Base-by-base conservation (phyloP, 1,140 invertebrate species). In the Oncopodura yosiiana region DNA sequence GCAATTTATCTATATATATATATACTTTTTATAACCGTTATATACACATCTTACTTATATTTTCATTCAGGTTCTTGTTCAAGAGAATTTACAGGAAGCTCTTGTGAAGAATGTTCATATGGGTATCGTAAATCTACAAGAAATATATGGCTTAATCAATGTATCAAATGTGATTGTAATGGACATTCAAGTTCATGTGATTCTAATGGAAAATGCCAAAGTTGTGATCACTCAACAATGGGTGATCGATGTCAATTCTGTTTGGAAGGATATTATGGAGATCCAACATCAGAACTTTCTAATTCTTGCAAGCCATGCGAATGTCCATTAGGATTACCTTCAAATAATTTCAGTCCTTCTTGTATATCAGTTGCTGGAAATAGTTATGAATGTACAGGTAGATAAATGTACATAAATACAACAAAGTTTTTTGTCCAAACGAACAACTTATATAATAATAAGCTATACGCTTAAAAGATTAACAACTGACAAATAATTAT, bases 331-430 rank as follows among this genome's bases (percentile, higher is more conserved):
- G 69, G 74, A 24, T 71, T 79, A 42, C 69, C 78, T 0, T 53
- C 78, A 1, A 93, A 93, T 68, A 91, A 93, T 69, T 93, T 93
- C 67, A 92, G 87, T 64, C 87, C 88, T 1, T 83, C 78, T 67
- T 94, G 90, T 69, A n/a, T n/a, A n/a, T 79, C 82, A 56, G 63
- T 83, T 4, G 82, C 79, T 69, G 72, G 75, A 23, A 75, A 77
- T 18, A 77, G 81, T 57, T 94, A 88, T 66, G 78, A 91, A 8
- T 95, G 90, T 67, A 90, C 85, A 0, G n/a, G n/a, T n/a, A n/a
- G n/a, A n/a, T n/a, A n/a, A n/a, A n/a, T n/a, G n/a, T n/a, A n/a
- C n/a, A n/a, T n/a, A n/a, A n/a, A n/a, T n/a, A n/a, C n/a, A n/a
- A n/a, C n/a, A n/a, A n/a, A n/a, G n/a, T n/a, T n/a, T n/a, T n/a